Evolutionary conservation across 2,113 vertebrate genomes (phyloP), one percentile per base, ranked within the genome.

Genomic region (Limnothrissa miodon): DNA sequence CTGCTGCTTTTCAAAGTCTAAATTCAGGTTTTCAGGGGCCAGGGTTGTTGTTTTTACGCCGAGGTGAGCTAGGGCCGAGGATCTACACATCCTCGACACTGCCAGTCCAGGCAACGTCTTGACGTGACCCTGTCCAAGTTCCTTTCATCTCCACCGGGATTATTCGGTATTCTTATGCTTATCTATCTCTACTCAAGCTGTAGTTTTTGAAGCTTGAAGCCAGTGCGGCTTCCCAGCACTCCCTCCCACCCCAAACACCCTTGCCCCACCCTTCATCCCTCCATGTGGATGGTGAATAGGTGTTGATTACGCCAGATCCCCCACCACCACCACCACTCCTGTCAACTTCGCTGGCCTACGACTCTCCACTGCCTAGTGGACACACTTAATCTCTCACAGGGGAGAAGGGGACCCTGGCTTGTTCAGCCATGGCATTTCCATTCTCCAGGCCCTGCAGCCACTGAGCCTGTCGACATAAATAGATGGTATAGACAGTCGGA

Each of bases 381-480:
- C 59, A 23, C 10, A 70, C 45, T 81, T 62, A 59, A 62, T 81
- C 80, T 81, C 29, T 51, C 80, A 21, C 42, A 10, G 59, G 80
- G 13, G 29, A 33, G 29, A 33, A 74, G 11, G 29, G 33, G 66
- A 15, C 25, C 11, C 13, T 11, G 29, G 66, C 66, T 74, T 36
- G 66, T 42, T 59, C 1, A 59, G 53, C 80, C 80, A 39, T 53
- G 51, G 39, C 39, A 53, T 86, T 74, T 86, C 89, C 92, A 92
- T 93, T 94, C 92, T 92, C 91, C 90, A 90, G 88, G 46, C 46
- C 29, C 56, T 85, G 83, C 88, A 90, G 89, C 88, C 89, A 91
- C 79, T 79, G 66, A 81, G 80, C 45, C 79, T 84, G 74, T 86
- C 42, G 19, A 92, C 92, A 90, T 86, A 90, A 90, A 90, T 78